These are phyloP conservation scores for Chiloscyllium punctatum DNA, from an alignment of 2,797 vertebrate species.

Conservation along the genomic window DNA sequence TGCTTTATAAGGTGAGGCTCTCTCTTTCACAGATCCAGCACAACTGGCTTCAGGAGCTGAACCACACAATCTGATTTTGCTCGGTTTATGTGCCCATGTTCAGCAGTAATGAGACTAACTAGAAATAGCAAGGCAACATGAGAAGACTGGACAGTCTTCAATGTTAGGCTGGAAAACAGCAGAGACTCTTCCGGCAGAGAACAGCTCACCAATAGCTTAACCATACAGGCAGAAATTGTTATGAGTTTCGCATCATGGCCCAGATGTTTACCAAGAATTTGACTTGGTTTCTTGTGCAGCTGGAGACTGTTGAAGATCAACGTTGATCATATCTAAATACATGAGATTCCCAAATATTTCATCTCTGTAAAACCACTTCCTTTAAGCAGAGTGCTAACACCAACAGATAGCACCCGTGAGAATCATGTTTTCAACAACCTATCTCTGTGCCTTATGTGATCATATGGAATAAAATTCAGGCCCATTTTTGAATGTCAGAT, in stretches of 20 bases:
- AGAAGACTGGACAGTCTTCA: not conserved
- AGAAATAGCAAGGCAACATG: not conserved
- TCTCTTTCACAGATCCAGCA: not conserved
- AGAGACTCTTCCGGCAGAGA: not conserved
- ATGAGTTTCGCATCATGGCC: not conserved
- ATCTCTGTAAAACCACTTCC: not conserved
- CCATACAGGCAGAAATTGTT: not conserved
- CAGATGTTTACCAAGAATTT: slow-evolving; percentile 15
- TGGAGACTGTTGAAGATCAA: not conserved
- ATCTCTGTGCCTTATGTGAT: not conserved
- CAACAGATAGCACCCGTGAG: not conserved
- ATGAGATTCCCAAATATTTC: not conserved
- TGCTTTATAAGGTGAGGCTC: not conserved
- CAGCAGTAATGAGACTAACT: not conserved
- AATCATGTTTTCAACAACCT: not conserved
- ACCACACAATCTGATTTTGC: not conserved
- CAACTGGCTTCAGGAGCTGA: not conserved
- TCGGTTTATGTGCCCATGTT: not conserved
- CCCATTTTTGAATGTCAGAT: not conserved
- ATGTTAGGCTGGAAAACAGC: not conserved
- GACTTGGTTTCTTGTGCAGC: not conserved
- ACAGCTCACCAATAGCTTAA: not conserved
- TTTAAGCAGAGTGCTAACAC: not conserved
- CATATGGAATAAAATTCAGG: not conserved
- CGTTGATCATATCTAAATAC: not conserved